phyloP scores from a whole-genome alignment of 1,140 invertebrate species.

The Berghia stephanieae region DNA sequence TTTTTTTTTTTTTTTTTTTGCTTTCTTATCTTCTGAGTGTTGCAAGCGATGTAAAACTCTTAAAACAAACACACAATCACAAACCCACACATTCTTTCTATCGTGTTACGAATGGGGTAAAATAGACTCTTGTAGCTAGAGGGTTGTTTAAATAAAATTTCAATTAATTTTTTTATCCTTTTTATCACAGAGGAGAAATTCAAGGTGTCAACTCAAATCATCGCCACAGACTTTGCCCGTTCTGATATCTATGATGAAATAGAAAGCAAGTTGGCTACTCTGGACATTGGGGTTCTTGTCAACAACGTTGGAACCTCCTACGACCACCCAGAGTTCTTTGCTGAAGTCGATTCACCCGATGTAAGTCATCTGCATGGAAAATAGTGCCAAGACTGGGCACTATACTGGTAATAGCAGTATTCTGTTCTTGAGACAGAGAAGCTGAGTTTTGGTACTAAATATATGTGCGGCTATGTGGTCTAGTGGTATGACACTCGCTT shows the following conservation, averaged over 20 bases:
- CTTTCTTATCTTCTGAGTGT: not conserved
- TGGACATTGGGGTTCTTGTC: slow-evolving; percentile 86
- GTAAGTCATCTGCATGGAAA: no score
- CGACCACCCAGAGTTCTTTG: slow-evolving; percentile 78
- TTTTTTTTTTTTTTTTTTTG: not conserved
- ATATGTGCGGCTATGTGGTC: no score
- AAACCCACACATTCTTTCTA: not conserved
- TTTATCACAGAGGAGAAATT: slow-evolving; percentile 70
- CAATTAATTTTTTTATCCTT: slow-evolving; percentile 19
- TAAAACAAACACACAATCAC: not conserved
- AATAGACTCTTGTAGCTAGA: no score
- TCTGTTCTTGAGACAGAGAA: no score
- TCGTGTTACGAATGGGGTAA: no score
- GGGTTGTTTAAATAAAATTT: no score
- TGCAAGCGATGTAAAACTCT: not conserved
- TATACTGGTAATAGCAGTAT: no score
- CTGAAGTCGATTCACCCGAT: slow-evolving; percentile 50
- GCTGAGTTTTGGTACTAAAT: no score
- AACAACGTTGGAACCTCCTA: slow-evolving; percentile 62
- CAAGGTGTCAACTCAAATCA: slow-evolving; percentile 81
- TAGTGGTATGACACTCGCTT: no score
- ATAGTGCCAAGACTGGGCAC: no score
- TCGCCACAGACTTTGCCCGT: slow-evolving; percentile 86
- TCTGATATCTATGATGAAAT: slow-evolving; percentile 80
- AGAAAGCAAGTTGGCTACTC: slow-evolving; percentile 75